Conservation (phyloP, 2,797 vertebrate species). For the Phrynocephalus forsythii region DNA sequence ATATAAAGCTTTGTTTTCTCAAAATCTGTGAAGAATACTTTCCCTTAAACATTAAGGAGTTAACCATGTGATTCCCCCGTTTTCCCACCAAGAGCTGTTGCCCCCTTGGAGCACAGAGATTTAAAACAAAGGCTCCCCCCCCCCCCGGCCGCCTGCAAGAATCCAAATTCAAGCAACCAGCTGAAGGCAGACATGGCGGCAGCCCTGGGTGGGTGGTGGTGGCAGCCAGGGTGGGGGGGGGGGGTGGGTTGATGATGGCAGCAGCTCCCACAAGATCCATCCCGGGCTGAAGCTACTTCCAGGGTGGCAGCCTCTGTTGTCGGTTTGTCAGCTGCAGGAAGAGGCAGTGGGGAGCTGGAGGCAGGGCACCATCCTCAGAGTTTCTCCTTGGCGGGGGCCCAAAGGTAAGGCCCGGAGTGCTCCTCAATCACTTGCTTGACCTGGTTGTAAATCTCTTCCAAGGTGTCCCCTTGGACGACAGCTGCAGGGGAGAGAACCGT, state of each 20-base stretch:
- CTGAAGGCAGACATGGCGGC: slow-evolving; percentile 75
- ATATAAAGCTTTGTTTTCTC: slow-evolving; percentile 88
- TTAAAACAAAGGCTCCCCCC: slow-evolving; percentile 52
- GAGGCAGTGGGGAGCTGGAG: slow-evolving; percentile 59
- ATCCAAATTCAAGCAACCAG: slow-evolving; percentile 70
- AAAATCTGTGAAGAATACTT: slow-evolving; percentile 87
- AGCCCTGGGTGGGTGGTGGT: slow-evolving; percentile 68
- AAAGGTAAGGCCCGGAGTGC: slow-evolving; percentile 94
- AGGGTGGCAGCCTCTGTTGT: not conserved
- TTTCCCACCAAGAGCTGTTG: slow-evolving; percentile 80
- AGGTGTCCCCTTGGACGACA: slow-evolving; percentile 93
- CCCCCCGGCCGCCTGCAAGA: not conserved
- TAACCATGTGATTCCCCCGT: slow-evolving; percentile 85
- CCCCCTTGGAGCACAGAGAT: slow-evolving; percentile 71
- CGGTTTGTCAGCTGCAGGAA: slow-evolving; percentile 31
- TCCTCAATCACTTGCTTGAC: slow-evolving; percentile 98
- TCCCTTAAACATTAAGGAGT: slow-evolving; percentile 99
- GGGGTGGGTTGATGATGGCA: slow-evolving; percentile 32
- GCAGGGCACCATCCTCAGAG: slow-evolving; percentile 82
- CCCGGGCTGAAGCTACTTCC: slow-evolving; percentile 47
- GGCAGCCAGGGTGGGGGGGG: no score
- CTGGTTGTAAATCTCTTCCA: slow-evolving; percentile 98
- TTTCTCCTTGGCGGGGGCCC: slow-evolving; percentile 97
- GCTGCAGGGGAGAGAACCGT: slow-evolving; percentile 77
- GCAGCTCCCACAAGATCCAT: slow-evolving; percentile 69